phyloP scores from a whole-genome alignment of 2,888 invertebrate genomes.

The Actias luna region DNA sequence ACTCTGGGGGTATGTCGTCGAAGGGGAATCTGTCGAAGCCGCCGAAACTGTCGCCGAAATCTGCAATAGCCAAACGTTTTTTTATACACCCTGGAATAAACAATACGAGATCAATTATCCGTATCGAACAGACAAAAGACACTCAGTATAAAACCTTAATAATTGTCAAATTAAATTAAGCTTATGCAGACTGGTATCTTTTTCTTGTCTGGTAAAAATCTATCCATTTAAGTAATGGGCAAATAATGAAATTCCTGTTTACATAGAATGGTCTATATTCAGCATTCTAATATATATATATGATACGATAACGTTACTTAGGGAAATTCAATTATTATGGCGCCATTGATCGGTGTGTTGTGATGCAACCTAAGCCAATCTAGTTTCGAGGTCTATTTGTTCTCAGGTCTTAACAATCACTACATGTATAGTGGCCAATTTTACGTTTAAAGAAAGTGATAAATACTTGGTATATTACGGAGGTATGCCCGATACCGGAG shows the following conservation, averaged over 20 bases:
- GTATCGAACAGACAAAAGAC: neutral
- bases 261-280: neutral
- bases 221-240: neutral
- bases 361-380: neutral
- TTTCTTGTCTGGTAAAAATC: neutral
- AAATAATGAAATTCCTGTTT: neutral
- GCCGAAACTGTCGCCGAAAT: conserved; percentile 72
- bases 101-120: conserved; percentile 23
- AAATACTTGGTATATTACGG: no score
- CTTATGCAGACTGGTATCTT: neutral
- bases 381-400: neutral
- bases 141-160: no score
- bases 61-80: conserved; percentile 63
- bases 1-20: conserved; percentile 77
- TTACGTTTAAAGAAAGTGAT: no score
- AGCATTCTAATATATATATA: neutral
- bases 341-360: neutral
- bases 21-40: conserved; percentile 80
- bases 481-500: no score
- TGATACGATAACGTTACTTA: neutral
- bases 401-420: neutral
- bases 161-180: neutral
- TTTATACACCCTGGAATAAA: conserved; percentile 45
- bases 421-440: no score
- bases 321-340: neutral